A percentile compares a stretch with the other conserved stretches of the same genome.
Conservation (phyloP, 2,888 invertebrate genomes). For the Caenorhabditis imperialis region DNA sequence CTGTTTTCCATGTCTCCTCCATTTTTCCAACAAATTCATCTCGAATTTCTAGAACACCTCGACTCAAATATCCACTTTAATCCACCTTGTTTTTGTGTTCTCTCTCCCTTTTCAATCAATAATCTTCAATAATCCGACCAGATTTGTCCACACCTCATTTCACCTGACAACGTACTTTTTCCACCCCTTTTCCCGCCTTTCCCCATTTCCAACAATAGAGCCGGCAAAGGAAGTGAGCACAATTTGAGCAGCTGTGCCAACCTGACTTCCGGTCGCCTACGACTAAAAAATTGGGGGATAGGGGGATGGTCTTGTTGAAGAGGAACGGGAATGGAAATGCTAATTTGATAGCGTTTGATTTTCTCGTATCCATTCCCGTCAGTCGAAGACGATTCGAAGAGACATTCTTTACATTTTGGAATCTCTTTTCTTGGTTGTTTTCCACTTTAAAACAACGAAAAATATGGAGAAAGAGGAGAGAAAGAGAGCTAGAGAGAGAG, state of each 20-base stretch:
- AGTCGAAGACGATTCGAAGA: no score
- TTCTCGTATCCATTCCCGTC: constrained; percentile 18
- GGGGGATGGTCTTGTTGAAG: no score
- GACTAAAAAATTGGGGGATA: no score
- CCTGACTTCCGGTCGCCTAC: constrained; percentile 32
- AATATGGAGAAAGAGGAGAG: no score
- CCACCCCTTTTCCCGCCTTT: not conserved
- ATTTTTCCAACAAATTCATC: no score
- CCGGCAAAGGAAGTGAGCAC: constrained; percentile 47
- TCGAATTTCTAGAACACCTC: no score
- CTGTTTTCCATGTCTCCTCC: no score
- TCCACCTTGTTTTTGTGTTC: not conserved
- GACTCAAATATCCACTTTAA: not conserved
- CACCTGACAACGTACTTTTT: not conserved
- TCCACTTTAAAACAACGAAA: not conserved
- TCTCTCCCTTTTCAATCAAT: not conserved
- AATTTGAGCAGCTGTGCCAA: constrained; percentile 53
- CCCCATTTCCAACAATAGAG: constrained; percentile 31
- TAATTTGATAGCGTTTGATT: constrained; percentile 47
- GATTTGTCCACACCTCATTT: not conserved
- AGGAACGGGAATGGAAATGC: constrained; percentile 9
- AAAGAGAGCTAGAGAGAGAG: no score
- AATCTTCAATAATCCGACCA: not conserved
- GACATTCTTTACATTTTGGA: no score
- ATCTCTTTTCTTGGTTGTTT: not conserved